These are phyloP conservation scores for Strigamia transsilvanica DNA, from an alignment of 2,888 invertebrate species.

Conservation along the genomic window DNA sequence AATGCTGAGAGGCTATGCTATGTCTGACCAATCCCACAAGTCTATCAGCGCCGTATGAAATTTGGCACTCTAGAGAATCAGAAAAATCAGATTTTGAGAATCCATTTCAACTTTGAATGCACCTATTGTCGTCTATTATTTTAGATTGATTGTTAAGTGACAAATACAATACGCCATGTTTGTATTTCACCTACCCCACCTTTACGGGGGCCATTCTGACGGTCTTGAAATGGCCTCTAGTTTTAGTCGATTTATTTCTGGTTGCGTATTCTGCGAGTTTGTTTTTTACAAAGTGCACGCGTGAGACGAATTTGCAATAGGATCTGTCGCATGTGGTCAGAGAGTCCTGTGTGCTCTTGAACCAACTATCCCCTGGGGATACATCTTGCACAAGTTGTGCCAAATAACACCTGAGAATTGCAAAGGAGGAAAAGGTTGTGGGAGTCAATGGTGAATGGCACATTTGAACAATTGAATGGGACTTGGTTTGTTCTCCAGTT, in stretches of 20 bases:
- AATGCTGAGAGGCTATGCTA: too few relatives aligned
- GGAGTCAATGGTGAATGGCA: not conserved
- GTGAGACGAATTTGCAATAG: slow-evolving; percentile 31
- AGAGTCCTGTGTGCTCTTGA: not conserved
- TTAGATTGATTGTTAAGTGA: too few relatives aligned
- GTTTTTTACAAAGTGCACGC: slow-evolving; percentile 30
- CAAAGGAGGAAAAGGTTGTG: not conserved
- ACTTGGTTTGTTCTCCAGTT: not conserved
- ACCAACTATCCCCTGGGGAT: slow-evolving; percentile 13
- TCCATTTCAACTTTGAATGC: too few relatives aligned
- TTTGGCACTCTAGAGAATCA: too few relatives aligned
- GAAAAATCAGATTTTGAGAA: too few relatives aligned
- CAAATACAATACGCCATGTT: too few relatives aligned
- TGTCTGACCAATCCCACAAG: too few relatives aligned
- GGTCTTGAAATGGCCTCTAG: not conserved
- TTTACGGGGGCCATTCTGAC: too few relatives aligned
- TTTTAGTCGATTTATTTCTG: slow-evolving; percentile 1
- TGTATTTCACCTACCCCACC: too few relatives aligned
- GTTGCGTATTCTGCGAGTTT: not conserved
- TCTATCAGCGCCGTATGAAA: too few relatives aligned
- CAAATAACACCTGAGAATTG: slow-evolving; percentile 19
- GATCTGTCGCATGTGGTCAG: not conserved
- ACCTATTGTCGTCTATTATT: too few relatives aligned
- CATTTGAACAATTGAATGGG: slow-evolving; percentile 12
- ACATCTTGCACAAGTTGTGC: not conserved